Conservation (phyloP, 2,113 vertebrate genomes). For the Tenrec ecaudatus region DNA sequence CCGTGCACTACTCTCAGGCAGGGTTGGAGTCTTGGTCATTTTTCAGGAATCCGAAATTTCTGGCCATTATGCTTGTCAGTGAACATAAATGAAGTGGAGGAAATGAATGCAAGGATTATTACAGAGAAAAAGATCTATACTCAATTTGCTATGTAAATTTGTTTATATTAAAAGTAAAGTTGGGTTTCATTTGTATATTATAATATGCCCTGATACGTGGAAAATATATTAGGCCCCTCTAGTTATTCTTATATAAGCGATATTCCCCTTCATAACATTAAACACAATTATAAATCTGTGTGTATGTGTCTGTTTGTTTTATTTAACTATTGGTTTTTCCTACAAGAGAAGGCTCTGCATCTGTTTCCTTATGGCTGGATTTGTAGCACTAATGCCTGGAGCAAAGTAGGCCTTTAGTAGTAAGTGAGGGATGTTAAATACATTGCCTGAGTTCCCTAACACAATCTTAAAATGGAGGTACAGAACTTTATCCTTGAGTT, state of each 20-base stretch:
- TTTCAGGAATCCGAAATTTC: neutral
- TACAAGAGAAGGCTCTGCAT: neutral
- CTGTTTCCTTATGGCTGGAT: conserved; percentile 27
- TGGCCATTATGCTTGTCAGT: neutral
- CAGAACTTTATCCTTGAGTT: neutral
- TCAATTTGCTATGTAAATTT: conserved; percentile 7
- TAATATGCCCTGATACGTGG: neutral
- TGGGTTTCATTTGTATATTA: neutral
- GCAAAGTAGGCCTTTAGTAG: neutral
- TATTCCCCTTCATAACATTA: neutral
- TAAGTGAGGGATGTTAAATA: neutral
- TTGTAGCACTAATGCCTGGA: neutral
- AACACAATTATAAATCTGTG: conserved; percentile 28
- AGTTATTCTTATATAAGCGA: neutral
- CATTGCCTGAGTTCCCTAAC: neutral
- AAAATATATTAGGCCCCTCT: neutral
- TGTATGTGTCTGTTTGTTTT: conserved; percentile 22
- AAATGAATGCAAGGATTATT: neutral
- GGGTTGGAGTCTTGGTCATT: neutral
- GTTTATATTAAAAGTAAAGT: neutral
- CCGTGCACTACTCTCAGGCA: neutral
- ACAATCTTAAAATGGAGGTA: neutral
- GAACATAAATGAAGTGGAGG: neutral
- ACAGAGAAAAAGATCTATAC: neutral
- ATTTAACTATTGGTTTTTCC: neutral